Base-by-base conservation (phyloP, 2,888 invertebrate species). In the Temnothorax rugatulus region DNA sequence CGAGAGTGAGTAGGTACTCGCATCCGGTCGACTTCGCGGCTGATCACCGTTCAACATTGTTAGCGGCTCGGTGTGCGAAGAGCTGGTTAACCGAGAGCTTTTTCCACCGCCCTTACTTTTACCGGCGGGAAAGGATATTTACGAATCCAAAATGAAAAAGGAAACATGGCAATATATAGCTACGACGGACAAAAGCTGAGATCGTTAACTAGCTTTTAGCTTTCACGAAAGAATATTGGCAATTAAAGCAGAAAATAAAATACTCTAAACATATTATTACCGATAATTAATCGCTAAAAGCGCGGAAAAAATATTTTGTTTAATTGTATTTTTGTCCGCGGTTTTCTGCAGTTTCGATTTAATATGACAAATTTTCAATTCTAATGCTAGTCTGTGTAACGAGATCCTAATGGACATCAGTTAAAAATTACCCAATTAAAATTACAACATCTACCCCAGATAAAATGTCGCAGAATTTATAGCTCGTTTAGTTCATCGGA, bases 31-130 rank as follows among this genome's bases (percentile, higher is more conserved):
- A 44, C 21, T 69, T 79, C 44, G 71, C 47, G 47, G 79, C n/a
- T 81, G 71, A 81, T 71, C 79, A 38, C 59, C 69, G 71, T 59
- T 81, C 79, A 59, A 81, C 71, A 81, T 69, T 81, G 71, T 81
- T 81, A 81, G 47, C 66, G 41, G 77, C 57, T 21, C 57, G 34
- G 21, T 47, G 71, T 38, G 47, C 57, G 71, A 71, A 71, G 59
- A 71, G 71, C 47, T 59, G 52, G 64, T 76, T 69, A 69, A 44
- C 44, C 59, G 79, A 59, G 59, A 38, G 25, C 18, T 59, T 69
- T 71, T 81, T 71, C 59, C 18, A 9, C 25, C 47, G 59, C 47
- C 21, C 38, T 69, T 57, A 21, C 34, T 79, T 81, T 81, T 81
- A 34, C 13, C 57, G 18, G 9, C 13, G 11, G 1, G 13, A 81